Percentiles rank a stretch among this genome's conserved stretches.
Conservation (phyloP, 2,113 vertebrate species). For the Psittacula cyanocephala region DNA sequence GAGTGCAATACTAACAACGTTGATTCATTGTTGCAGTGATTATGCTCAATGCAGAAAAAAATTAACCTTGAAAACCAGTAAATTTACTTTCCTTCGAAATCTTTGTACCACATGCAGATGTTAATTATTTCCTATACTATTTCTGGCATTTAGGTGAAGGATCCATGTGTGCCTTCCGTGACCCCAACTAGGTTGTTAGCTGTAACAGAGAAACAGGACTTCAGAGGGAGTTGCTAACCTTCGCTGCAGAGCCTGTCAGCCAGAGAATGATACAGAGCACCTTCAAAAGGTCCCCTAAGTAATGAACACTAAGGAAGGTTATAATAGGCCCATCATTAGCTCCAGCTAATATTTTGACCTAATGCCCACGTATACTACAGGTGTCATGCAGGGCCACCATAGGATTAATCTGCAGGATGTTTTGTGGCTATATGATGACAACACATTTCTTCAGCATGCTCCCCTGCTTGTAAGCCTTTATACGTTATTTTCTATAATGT, state of each 20-base stretch:
- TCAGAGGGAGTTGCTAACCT: constrained; percentile 61
- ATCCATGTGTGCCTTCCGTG: constrained; percentile 61
- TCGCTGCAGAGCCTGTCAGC: constrained; percentile 57
- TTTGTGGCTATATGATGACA: constrained; percentile 38
- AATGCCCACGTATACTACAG: constrained; percentile 37
- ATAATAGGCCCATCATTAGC: constrained; percentile 58
- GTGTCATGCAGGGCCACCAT: constrained; percentile 47
- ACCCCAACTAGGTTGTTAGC: constrained; percentile 47
- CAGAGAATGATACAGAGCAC: constrained; percentile 62
- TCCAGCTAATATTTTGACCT: constrained; percentile 66
- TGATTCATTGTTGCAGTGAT: constrained; percentile 45
- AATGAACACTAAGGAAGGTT: constrained; percentile 56
- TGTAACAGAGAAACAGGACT: neutral
- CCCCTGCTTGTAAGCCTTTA: neutral
- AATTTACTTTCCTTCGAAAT: constrained; percentile 52
- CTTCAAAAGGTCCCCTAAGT: constrained; percentile 63
- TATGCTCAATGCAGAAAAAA: constrained; percentile 19
- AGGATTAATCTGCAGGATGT: constrained; percentile 40
- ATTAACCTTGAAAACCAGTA: neutral
- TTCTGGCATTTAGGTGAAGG: constrained; percentile 48
- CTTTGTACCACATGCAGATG: constrained; percentile 45
- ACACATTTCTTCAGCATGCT: constrained; percentile 44
- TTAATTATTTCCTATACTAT: constrained; percentile 62
- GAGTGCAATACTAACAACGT: neutral
- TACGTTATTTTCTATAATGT: neutral